Base-by-base conservation (phyloP, 2,797 vertebrate genomes). In the Ctenopoma kingsleyae region DNA sequence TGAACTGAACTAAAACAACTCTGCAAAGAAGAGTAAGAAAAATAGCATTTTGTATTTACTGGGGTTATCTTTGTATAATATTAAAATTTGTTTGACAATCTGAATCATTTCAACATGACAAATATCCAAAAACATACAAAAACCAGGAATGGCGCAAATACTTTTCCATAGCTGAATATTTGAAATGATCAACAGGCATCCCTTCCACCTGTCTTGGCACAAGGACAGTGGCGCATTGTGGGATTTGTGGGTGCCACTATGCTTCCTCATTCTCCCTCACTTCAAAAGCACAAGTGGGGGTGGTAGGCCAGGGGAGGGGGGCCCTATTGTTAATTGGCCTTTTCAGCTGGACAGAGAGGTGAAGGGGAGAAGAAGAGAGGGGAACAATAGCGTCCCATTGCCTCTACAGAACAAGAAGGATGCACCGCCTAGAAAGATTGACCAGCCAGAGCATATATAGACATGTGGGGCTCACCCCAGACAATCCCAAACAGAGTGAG, bases 251-350 rank as follows among this genome's bases (percentile, higher is more conserved):
- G 80, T 77, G 73, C 71, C 75, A 76, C 78, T 85, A 22, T 66
- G 76, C 82, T 89, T 88, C 87, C 82, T 86, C 71, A 70, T 77
- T 88, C 86, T 83, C 53, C 48, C 84, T 91, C 88, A 93, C 95
- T 95, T 97, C 94, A 96, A 95, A 96, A 95, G 94, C 92, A 83
- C 92, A 94, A 89, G 90, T 87, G 54, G 80, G 80, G 84, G 67
- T 88, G 90, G 89, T 90, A 91, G 92, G 88, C 91, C 90, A 59
- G 46, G 88, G 92, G 93, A 92, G 90, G 87, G 38, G 90, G 87
- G 87, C 84, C 86, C 93, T 93, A 95, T 96, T 97, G 95, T 96
- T 95, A 94, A 96, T 95, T 96, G 93, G 92, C 93, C 93, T 94
- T 96, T 96, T 96, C 92, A 96, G 89, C 91, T 89, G 82, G 94